These are phyloP conservation scores for Caenorhabditis brenneri DNA, from an alignment of 1,140 invertebrate genomes.

Conservation along the genomic window DNA sequence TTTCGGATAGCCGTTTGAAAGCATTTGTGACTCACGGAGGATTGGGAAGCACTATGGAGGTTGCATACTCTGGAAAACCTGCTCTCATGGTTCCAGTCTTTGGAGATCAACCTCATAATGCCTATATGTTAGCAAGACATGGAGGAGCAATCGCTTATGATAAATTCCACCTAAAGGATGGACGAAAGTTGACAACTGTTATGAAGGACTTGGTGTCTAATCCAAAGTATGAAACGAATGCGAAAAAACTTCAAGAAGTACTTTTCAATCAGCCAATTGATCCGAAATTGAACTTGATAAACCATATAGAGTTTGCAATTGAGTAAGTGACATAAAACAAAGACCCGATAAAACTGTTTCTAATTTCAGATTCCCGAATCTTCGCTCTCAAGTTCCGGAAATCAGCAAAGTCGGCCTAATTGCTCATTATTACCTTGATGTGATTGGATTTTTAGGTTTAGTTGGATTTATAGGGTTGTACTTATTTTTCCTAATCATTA, in stretches of 20 bases:
- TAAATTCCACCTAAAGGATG: conserved; percentile 26
- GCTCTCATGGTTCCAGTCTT: conserved; percentile 60
- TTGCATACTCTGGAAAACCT: no score
- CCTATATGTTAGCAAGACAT: conserved; percentile 46
- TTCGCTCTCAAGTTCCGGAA: background rate
- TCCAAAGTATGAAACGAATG: conserved; percentile 11
- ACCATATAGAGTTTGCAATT: conserved; percentile 34
- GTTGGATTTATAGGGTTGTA: background rate
- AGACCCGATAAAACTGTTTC: no score
- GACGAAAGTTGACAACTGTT: conserved; percentile 7
- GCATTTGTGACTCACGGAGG: conserved; percentile 63
- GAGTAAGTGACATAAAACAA: background rate
- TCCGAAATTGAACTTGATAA: background rate
- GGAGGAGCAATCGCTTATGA: conserved; percentile 46
- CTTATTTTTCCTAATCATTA: background rate
- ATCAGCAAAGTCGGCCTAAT: background rate
- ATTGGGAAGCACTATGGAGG: no score
- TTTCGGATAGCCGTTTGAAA: conserved; percentile 57
- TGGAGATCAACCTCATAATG: conserved; percentile 58
- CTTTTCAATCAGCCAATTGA: conserved; percentile 11
- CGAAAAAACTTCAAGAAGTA: background rate
- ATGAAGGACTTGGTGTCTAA: no score
- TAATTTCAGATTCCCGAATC: background rate
- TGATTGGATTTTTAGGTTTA: background rate
- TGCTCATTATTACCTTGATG: no score